Conservation (phyloP, 2,888 invertebrate species). For the Chirona hameri region DNA sequence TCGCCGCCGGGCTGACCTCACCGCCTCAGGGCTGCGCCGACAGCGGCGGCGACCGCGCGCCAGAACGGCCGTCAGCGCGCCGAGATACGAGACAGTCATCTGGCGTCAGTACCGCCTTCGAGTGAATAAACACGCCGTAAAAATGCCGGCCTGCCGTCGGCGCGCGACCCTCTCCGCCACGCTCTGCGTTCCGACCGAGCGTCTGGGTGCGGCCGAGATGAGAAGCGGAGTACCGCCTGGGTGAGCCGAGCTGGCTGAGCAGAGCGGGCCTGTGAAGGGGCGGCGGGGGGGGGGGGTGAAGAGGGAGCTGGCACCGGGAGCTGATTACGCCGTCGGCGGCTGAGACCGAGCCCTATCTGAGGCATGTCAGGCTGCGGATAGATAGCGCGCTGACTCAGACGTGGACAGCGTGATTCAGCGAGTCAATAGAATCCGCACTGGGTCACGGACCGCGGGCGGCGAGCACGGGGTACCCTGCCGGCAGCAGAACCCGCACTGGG, state of each 20-base stretch:
- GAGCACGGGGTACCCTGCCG: too few species aligned
- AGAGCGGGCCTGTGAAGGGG: too few species aligned
- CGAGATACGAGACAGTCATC: conserved; percentile 1
- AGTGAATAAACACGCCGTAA: conserved; percentile 5
- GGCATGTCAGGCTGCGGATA: too few species aligned
- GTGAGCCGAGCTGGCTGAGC: too few species aligned
- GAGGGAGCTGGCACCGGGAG: not conserved
- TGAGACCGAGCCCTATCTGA: too few species aligned
- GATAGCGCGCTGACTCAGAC: too few species aligned
- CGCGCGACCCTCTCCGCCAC: not conserved
- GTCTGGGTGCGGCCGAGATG: not conserved
- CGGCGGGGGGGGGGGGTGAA: not conserved
- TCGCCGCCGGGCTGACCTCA: too few species aligned
- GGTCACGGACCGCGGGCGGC: too few species aligned
- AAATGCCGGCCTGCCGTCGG: not conserved
- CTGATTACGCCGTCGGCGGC: too few species aligned
- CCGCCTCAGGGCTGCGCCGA: not conserved
- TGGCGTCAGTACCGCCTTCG: not conserved
- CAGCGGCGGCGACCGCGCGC: not conserved
- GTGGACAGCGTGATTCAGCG: too few species aligned
- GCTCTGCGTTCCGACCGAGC: not conserved
- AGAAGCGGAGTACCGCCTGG: not conserved
- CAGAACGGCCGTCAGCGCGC: not conserved
- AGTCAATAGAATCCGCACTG: too few species aligned
- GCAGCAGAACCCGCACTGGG: too few species aligned